A percentile compares a stretch with the other conserved stretches of the same genome.
These are phyloP conservation scores for Pocota personata DNA, from an alignment of 2,888 invertebrate genomes.

Conservation along the genomic window DNA sequence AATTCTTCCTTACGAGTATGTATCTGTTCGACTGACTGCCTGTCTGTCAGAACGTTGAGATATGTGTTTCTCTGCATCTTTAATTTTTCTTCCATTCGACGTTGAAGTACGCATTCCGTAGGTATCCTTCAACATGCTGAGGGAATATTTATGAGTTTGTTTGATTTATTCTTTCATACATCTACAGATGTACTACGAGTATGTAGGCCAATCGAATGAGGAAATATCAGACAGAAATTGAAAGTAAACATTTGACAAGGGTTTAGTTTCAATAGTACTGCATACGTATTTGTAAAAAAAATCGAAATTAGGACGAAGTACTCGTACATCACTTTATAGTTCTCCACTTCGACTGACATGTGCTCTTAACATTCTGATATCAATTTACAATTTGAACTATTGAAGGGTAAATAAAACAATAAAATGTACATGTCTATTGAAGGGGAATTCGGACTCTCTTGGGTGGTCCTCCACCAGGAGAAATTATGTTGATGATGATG, in stretches of 20 bases:
- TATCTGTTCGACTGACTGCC: not conserved
- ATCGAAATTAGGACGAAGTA: not conserved
- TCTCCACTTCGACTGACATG: not conserved
- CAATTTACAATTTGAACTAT: not conserved
- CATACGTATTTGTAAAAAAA: not conserved
- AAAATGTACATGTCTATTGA: not conserved
- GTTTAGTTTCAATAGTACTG: not conserved
- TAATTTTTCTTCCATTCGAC: not conserved
- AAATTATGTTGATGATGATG: not conserved
- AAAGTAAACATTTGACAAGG: constrained; percentile 22
- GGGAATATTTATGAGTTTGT: constrained; percentile 16
- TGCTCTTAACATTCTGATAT: constrained; percentile 1
- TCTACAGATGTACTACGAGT: not conserved
- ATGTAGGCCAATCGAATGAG: not conserved
- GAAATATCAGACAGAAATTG: constrained; percentile 15
- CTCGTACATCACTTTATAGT: not conserved
- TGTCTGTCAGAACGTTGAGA: constrained; percentile 1
- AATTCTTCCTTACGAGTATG: not conserved
- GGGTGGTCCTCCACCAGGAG: not conserved
- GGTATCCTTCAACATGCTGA: not conserved
- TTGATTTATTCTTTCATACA: not conserved
- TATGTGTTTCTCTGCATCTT: not conserved
- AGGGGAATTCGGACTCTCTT: not conserved
- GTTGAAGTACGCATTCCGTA: not conserved
- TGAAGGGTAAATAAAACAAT: not conserved